phyloP scores from a whole-genome alignment of 2,888 invertebrate species.

The Pocota personata region DNA sequence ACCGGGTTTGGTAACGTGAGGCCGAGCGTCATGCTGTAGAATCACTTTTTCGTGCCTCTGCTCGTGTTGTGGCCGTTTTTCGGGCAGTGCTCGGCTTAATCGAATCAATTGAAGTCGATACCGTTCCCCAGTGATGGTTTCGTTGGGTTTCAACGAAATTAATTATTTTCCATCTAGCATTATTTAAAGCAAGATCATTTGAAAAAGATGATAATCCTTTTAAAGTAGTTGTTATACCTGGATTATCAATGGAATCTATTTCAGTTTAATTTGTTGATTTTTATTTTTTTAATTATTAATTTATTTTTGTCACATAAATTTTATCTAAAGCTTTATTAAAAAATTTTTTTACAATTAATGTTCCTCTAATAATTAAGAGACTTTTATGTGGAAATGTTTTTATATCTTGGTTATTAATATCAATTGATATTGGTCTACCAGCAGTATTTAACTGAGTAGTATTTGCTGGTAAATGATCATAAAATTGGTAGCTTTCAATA shows the following conservation, averaged over 20 bases:
- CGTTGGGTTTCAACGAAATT: no score
- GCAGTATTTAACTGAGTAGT: not conserved
- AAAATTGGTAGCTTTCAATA: not conserved
- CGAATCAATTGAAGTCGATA: no score
- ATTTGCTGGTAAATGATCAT: constrained; percentile 12
- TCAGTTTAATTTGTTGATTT: constrained; percentile 23
- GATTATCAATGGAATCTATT: constrained; percentile 30
- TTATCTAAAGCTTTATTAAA: not conserved
- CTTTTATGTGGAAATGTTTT: constrained; percentile 23
- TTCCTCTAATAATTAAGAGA: constrained; percentile 10
- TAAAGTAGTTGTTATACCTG: constrained; percentile 28
- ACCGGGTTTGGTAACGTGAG: no score
- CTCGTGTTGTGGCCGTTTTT: no score
- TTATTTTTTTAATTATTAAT: not conserved
- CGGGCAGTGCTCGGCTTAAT: no score
- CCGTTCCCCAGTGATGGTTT: no score
- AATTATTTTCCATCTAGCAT: constrained; percentile 26
- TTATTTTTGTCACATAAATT: not conserved
- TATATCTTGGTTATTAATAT: constrained; percentile 41
- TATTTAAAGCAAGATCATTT: constrained; percentile 11
- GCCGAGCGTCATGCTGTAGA: no score
- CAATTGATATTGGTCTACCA: not conserved
- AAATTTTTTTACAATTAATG: constrained; percentile 33
- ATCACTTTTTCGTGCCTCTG: no score
- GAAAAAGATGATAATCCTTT: constrained; percentile 32